A percentile compares a stretch with the other conserved stretches of the same genome.
These are phyloP conservation scores for Drosophila sordidula DNA, from an alignment of 2,888 invertebrate genomes.

Conservation along the genomic window DNA sequence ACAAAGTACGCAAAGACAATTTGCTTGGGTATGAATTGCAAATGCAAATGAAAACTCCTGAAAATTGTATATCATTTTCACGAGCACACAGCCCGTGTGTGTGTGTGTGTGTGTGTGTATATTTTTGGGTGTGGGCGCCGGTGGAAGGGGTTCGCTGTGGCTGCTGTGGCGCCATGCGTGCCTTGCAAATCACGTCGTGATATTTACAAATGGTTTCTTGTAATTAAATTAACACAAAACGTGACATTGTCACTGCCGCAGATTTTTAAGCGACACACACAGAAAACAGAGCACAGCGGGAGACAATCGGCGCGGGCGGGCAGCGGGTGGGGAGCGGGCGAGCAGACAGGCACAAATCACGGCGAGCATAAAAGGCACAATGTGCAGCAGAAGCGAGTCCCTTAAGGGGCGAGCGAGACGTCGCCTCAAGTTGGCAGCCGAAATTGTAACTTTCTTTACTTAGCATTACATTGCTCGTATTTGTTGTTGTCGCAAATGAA, in stretches of 20 bases:
- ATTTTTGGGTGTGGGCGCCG: conserved; percentile 1
- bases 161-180: conserved; percentile 51
- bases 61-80: conserved; percentile 66
- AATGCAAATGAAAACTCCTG: conserved; percentile 69
- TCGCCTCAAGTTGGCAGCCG: conserved; percentile 51
- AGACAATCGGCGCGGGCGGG: neutral
- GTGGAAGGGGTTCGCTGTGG: conserved; percentile 5
- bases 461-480: conserved; percentile 45
- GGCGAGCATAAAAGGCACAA: conserved; percentile 54
- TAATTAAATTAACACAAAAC: conserved; percentile 80
- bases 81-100: conserved; percentile 12
- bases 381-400: conserved; percentile 46
- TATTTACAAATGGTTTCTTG: conserved; percentile 80
- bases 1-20: conserved; percentile 45
- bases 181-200: conserved; percentile 77
- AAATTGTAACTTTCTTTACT: conserved; percentile 72
- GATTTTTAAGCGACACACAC: conserved; percentile 71
- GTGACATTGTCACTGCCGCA: conserved; percentile 79
- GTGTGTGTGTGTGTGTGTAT: conserved; percentile 2
- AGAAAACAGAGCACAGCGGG: conserved; percentile 9
- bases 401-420: conserved; percentile 46
- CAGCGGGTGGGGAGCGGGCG: neutral
- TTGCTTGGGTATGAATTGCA: conserved; percentile 62
- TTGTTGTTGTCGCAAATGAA: conserved; percentile 66
- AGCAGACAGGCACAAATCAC: conserved; percentile 55